Percentiles rank a stretch among this genome's conserved stretches.
These are phyloP conservation scores for Entomobrya proxima DNA, from an alignment of 2,888 invertebrate species.

Conservation along the genomic window DNA sequence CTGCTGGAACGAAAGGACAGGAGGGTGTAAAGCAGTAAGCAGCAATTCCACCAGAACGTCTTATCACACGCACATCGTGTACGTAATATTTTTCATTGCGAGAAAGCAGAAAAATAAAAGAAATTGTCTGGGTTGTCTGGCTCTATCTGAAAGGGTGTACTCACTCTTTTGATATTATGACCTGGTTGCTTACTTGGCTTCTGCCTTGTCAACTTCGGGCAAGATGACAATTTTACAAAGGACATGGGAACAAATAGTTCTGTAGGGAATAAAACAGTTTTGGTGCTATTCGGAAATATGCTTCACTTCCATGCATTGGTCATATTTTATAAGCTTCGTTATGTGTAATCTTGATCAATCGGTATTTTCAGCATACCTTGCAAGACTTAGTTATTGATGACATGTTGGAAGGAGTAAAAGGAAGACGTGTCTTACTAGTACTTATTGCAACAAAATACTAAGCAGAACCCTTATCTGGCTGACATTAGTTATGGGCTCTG, in stretches of 20 bases:
- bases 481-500: too few relatives aligned
- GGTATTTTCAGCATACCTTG: too few relatives aligned
- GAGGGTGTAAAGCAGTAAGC: neutral
- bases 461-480: too few relatives aligned
- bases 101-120: neutral
- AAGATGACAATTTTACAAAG: neutral
- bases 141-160: neutral
- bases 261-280: too few relatives aligned
- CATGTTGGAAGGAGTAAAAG: too few relatives aligned
- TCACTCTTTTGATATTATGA: conserved; percentile 18
- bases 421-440: too few relatives aligned
- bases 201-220: conserved; percentile 39
- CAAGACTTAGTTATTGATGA: too few relatives aligned
- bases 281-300: too few relatives aligned
- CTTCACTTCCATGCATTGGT: too few relatives aligned
- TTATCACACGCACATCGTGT: neutral
- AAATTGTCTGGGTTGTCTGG: neutral
- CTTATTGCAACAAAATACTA: too few relatives aligned
- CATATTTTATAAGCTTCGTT: too few relatives aligned
- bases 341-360: too few relatives aligned
- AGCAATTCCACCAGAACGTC: neutral
- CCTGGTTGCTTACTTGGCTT: conserved; percentile 24
- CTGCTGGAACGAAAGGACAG: neutral
- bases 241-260: neutral
- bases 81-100: neutral